Percentiles rank a stretch among this genome's conserved stretches.
These are phyloP conservation scores for Cephonodes hylas DNA, from an alignment of 2,888 invertebrate genomes.

Conservation along the genomic window DNA sequence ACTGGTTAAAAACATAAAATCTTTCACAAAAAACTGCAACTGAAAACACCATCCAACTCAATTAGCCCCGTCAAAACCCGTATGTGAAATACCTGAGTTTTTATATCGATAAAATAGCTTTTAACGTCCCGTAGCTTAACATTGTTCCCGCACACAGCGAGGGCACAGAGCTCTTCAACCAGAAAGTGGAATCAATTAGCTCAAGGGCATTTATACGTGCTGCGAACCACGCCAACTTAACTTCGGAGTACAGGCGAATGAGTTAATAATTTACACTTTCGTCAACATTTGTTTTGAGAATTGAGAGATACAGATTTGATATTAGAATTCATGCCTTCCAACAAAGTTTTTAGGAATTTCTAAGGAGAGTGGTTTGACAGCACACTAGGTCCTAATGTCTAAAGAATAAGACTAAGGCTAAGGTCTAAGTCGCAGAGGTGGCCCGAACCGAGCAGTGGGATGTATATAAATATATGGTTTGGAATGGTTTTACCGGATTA, in stretches of 20 bases:
- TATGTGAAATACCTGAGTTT: neutral
- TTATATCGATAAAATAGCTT: neutral
- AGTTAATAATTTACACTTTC: neutral
- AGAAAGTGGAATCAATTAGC: slow-evolving; percentile 9
- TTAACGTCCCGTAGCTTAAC: neutral
- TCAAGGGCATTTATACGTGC: neutral
- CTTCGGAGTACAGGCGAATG: neutral
- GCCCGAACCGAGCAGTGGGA: too few relatives aligned
- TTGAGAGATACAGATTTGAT: too few relatives aligned
- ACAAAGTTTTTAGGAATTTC: too few relatives aligned
- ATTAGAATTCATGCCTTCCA: too few relatives aligned
- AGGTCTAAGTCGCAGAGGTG: too few relatives aligned
- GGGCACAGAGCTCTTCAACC: neutral
- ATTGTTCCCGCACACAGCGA: neutral
- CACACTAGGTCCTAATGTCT: too few relatives aligned
- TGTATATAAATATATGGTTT: too few relatives aligned
- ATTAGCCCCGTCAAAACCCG: neutral
- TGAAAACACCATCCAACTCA: neutral
- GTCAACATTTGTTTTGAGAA: neutral
- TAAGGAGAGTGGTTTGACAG: too few relatives aligned
- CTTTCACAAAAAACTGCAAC: neutral
- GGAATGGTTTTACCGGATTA: too few relatives aligned
- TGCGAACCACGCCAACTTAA: neutral
- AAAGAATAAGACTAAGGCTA: too few relatives aligned
- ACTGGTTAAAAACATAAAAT: neutral